phyloP scores from a whole-genome alignment of 2,113 vertebrate genomes.

The Pituophis catenifer region DNA sequence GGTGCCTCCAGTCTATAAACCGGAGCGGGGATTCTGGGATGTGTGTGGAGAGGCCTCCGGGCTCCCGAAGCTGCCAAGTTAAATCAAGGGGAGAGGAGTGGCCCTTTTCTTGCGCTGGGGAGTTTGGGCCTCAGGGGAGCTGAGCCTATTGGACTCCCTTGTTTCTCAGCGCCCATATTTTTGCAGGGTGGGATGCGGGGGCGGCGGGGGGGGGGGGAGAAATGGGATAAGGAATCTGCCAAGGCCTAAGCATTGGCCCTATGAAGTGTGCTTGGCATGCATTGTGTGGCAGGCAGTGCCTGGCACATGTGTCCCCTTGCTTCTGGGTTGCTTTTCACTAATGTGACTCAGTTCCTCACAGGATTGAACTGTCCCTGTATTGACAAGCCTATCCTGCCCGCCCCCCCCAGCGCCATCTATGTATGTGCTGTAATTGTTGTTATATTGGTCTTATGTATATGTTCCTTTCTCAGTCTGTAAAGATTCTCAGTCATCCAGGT shows the following conservation, averaged over 20 bases:
- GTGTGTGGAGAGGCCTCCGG: neutral
- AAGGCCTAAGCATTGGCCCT: neutral
- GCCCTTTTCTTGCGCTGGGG: neutral
- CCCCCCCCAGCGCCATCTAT: neutral
- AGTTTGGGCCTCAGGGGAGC: neutral
- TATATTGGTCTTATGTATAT: too few species aligned
- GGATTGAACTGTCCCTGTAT: neutral
- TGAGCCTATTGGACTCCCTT: neutral
- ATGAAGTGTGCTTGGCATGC: neutral
- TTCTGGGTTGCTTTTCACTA: neutral
- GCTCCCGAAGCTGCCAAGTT: too few species aligned
- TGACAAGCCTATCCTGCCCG: neutral
- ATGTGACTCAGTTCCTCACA: neutral
- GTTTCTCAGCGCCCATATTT: neutral
- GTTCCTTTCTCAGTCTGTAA: neutral
- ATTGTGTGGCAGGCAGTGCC: neutral
- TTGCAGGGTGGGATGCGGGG: too few species aligned
- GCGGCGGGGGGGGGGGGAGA: too few species aligned
- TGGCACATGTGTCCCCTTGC: neutral
- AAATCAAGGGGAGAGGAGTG: neutral
- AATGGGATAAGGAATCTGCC: neutral
- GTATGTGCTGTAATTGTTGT: neutral
- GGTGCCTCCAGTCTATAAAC: neutral
- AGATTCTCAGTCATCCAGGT: too few species aligned
- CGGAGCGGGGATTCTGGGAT: neutral